phyloP scores from a whole-genome alignment of 1,140 invertebrate species.

The Campoletis sonorensis region DNA sequence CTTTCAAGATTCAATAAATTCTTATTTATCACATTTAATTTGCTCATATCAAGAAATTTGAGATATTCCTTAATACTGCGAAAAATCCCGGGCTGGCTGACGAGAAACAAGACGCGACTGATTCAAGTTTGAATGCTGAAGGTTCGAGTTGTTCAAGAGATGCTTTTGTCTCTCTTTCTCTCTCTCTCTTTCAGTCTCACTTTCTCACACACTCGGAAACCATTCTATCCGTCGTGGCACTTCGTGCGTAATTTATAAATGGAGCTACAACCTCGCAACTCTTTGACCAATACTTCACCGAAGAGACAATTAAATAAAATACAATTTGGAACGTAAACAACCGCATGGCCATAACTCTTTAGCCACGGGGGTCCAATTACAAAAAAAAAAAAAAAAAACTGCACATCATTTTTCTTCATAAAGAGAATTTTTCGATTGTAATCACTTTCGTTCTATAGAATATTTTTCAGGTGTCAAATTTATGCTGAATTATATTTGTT shows the following conservation, averaged over 20 bases:
- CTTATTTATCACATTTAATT: neutral
- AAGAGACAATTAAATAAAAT: conserved; percentile 30
- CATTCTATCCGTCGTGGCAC: neutral
- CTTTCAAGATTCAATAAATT: no score
- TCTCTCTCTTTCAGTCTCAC: conserved; percentile 30
- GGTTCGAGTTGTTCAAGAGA: conserved; percentile 25
- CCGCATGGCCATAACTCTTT: neutral
- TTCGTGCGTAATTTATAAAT: conserved; percentile 49
- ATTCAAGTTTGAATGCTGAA: conserved; percentile 37
- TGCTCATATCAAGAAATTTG: neutral
- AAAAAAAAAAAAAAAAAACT: no score
- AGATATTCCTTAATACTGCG: neutral
- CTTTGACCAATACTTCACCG: conserved; percentile 11
- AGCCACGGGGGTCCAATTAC: neutral
- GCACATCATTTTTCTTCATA: no score
- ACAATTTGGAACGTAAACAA: neutral
- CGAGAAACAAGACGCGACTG: conserved; percentile 45
- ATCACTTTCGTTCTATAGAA: no score
- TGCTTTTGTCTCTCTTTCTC: conserved; percentile 28
- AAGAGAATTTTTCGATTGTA: no score
- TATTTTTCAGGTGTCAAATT: no score
- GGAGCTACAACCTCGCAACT: conserved; percentile 41
- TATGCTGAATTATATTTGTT: no score
- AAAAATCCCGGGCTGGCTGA: conserved; percentile 26
- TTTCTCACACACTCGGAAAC: neutral